Evolutionary conservation across 1,140 invertebrate genomes (phyloP).

Genomic region (Epicauta chinensis): DNA sequence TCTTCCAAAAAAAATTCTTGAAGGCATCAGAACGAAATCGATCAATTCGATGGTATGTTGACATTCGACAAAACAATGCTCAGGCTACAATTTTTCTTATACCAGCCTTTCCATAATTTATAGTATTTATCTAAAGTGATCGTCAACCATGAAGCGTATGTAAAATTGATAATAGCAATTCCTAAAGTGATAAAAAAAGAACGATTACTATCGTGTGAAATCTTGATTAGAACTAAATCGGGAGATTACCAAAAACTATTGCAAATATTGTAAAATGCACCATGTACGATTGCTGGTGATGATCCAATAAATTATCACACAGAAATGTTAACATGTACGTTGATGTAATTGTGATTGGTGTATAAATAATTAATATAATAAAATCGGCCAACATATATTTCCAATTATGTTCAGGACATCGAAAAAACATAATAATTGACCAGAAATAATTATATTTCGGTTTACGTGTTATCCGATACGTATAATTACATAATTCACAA

Average conservation of each 20-base stretch:
- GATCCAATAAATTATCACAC: constrained; percentile 34
- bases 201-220: neutral
- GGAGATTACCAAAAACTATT: neutral
- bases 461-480: constrained; percentile 44
- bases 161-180: constrained; percentile 41
- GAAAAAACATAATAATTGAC: constrained; percentile 35
- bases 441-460: constrained; percentile 35
- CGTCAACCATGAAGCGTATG: constrained; percentile 40
- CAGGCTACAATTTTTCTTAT: constrained; percentile 24
- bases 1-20: too few species aligned
- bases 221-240: neutral
- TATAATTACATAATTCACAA: constrained; percentile 57
- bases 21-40: too few species aligned
- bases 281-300: constrained; percentile 2
- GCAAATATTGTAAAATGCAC: constrained; percentile 23
- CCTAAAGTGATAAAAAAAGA: constrained; percentile 18
- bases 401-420: constrained; percentile 31
- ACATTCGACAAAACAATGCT: too few species aligned
- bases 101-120: constrained; percentile 38
- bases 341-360: constrained; percentile 36
- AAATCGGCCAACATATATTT: constrained; percentile 35
- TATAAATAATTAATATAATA: constrained; percentile 36
- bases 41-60: too few species aligned
- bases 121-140: constrained; percentile 32
- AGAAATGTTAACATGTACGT: constrained; percentile 39